Base-by-base conservation (phyloP, 2,113 vertebrate genomes). In the Xenopus tropicalis region DNA sequence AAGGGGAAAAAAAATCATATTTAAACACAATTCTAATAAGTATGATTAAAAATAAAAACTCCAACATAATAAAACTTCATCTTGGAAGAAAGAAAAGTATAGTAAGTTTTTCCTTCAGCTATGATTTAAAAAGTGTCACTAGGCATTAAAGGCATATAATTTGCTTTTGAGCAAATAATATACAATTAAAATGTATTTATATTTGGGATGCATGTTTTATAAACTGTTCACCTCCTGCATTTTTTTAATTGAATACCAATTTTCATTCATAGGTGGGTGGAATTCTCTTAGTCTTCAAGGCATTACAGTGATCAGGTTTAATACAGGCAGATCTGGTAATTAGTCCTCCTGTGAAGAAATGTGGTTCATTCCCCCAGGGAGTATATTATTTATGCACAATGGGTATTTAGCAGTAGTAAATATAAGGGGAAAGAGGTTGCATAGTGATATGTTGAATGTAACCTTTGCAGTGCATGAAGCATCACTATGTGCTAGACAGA, bases 181-280 rank as follows among this genome's bases (percentile, higher is more conserved):
- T 69, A 69, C 69, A 69, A 69, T 69, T 76, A 76, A 76, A 76
- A 76, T 76, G 58, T 76, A 69, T 76, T 76, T 76, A 66, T 76
- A 66, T 76, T 66, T 69, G 73, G 58, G 46, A 69, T 69, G 66
- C 66, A 44, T 76, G 73, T 76, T 76, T 76, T 69, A 57, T 76
- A 76, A 76, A 76, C 58, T 44, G 58, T 62, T 76, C 73, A 76
- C 73, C 73, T 69, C 73, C 73, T 20, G 66, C 59, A 76, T 76
- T 76, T 76, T 52, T 76, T 69, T 76, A 76, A 76, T 76, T 76
- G 73, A 76, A 69, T 44, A 69, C 58, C 59, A 76, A 69, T 69
- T 69, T 58, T 62, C 20, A 44, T 19, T 76, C 21, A 44, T 76
- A 25, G 73, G 58, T 69, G 73, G 73, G 66, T 69, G 73, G 46